Base-by-base conservation (phyloP, 2,797 vertebrate species). In the Sciaenops ocellatus region DNA sequence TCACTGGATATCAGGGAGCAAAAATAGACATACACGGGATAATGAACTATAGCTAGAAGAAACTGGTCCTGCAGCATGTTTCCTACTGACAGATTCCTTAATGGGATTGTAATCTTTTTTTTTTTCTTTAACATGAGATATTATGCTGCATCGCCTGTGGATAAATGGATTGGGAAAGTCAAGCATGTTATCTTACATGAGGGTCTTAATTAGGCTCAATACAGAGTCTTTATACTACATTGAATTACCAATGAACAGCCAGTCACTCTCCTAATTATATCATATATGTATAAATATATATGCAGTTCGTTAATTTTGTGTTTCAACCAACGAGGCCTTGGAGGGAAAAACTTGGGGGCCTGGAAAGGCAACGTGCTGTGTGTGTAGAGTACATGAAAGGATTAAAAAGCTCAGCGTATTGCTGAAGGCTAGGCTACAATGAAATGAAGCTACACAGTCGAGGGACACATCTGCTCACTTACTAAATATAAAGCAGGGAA, bases 371-470 rank as follows among this genome's bases (percentile, higher is more conserved):
- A 55, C 86, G 82, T 44, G 79, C 89, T 90, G 87, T 63, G 86
- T 63, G 86, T 71, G 73, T 71, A 15, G 68, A 81, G 77, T 71
- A 90, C 88, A 91, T 86, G 90, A 89, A 90, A 88, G 87, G 83
- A 90, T 90, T 87, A 73, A 85, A 88, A 86, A 84, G 80, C 81
- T 87, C 84, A 66, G 87, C 73, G 81, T 85, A 87, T 78, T 79
- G 79, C 90, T 84, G 74, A 85, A 83, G 86, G 87, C 79, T 30
- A 67, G 59, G 72, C 74, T 44, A 71, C 54, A 63, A 22, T 73
- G 55, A 90, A 85, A 83, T 83, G 30, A 83, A 79, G 84, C 78
- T 42, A 63, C 79, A 72, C 82, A 63, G 76, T 85, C 55, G 5
- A 80, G 84, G 76, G 82, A 86, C 70, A 74, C 87, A 85, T 82